These are phyloP conservation scores for Leptura quadrifasciata DNA, from an alignment of 2,888 invertebrate species.

Conservation along the genomic window DNA sequence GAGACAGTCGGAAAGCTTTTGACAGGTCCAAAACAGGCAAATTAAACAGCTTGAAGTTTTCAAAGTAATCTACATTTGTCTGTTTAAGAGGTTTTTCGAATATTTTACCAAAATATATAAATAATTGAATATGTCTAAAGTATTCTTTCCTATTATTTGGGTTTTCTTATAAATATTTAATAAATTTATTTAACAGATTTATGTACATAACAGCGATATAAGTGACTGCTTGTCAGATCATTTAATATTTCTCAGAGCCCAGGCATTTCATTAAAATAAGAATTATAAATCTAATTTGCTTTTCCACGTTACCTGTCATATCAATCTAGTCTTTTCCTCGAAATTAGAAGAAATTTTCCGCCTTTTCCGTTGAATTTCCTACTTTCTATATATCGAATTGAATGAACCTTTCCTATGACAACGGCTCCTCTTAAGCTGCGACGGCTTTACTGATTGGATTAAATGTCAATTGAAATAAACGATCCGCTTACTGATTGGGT, in stretches of 20 bases:
- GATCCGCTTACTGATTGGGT: slow-evolving; percentile 53
- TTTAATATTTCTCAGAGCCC: not conserved
- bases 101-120: no score
- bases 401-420: slow-evolving; percentile 44
- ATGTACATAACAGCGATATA: no score
- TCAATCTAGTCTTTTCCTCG: slow-evolving; percentile 18
- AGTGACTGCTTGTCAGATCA: no score
- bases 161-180: no score
- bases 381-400: slow-evolving; percentile 45
- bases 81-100: no score
- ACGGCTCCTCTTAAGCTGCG: slow-evolving; percentile 48
- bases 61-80: no score
- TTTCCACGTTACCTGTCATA: slow-evolving; percentile 23
- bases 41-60: no score
- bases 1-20: no score
- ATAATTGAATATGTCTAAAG: no score
- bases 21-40: no score
- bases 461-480: slow-evolving; percentile 60
- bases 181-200: no score
- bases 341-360: slow-evolving; percentile 23
- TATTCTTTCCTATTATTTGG: no score
- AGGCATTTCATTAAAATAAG: not conserved
- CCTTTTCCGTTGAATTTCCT: slow-evolving; percentile 23
- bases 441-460: slow-evolving; percentile 53
- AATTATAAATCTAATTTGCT: slow-evolving; percentile 29